Base-by-base conservation (phyloP, 1,140 invertebrate genomes). In the Cydia fagiglandana region DNA sequence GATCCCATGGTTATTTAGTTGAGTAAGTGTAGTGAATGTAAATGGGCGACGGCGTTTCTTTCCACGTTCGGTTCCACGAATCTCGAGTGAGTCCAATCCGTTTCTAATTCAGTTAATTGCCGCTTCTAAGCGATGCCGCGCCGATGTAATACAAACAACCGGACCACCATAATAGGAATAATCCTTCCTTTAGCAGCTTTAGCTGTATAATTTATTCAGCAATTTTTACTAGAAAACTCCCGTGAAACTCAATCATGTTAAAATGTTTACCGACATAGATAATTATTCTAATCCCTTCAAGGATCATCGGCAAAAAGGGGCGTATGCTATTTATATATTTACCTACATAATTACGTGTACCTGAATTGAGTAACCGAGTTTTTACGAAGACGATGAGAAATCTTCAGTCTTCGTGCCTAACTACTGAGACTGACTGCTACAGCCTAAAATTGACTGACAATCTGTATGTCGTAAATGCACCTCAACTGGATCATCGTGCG, bases 131-230 rank as follows among this genome's bases (percentile, higher is more conserved):
- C n/a, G 15, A 61, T n/a, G 50, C 50, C 50, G 15, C 50, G 50
- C 15, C 13, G 47, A 50, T 47, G 12, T 15, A 13, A 47, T 3
- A n/a, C 15, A 1, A n/a, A 53, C 50, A n/a, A 53, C 50, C 50
- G 15, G 13, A 6, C 1, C 50, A 17, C n/a, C 50, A 13, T 13
- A 2, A 56, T n/a, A 13, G 5, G n/a, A 56, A 56, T 56, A 56
- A 56, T 56, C 53, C 15, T 56, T 56, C n/a, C 53, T n/a, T n/a
- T n/a, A n/a, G n/a, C n/a, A n/a, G n/a, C n/a, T 56, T 56, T 56
- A 17, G n/a, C n/a, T 56, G 45, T 4, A 15, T 47, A 7, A 47
- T 12, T 24, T 47, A 12, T 15, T 47, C 2, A 47, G 45, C 12
- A 15, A 47, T 47, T 47, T 9, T 17, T n/a, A 17, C 6, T 53